Evolutionary conservation across 2,888 invertebrate genomes (phyloP).

Genomic region (Nephrotoma guestfalica): DNA sequence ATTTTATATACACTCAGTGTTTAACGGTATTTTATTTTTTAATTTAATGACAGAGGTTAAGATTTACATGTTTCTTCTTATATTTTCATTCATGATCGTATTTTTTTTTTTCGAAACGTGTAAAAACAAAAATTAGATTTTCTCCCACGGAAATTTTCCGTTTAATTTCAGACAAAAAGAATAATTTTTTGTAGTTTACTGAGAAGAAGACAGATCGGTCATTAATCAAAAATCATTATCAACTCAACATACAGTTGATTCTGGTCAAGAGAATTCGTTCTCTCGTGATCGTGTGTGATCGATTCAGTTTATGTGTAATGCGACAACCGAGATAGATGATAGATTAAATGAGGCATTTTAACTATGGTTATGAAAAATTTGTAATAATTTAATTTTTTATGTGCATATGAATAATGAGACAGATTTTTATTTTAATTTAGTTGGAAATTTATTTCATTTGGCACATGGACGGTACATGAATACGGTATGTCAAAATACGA

Average conservation of each 20-base stretch:
- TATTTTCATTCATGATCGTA: background rate
- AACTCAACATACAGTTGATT: background rate
- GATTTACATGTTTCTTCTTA: background rate
- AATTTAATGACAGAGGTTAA: background rate
- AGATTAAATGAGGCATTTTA: background rate
- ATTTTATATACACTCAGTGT: background rate
- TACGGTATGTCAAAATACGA: background rate
- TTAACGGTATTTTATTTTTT: background rate
- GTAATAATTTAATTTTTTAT: background rate
- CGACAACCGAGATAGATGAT: background rate
- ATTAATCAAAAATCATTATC: background rate
- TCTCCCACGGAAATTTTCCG: background rate
- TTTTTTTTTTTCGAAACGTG: background rate
- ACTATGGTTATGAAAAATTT: background rate
- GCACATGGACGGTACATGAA: background rate
- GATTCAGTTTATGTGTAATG: background rate
- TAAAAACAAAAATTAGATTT: background rate
- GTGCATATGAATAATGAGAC: background rate
- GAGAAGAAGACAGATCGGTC: background rate
- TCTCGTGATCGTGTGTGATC: background rate
- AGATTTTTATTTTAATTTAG: background rate
- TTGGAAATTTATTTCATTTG: background rate
- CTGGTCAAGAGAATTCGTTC: background rate
- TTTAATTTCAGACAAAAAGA: background rate
- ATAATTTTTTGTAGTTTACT: background rate